Evolutionary conservation across 2,797 vertebrate species (phyloP).

Genomic region (Sebastes miniatus): DNA sequence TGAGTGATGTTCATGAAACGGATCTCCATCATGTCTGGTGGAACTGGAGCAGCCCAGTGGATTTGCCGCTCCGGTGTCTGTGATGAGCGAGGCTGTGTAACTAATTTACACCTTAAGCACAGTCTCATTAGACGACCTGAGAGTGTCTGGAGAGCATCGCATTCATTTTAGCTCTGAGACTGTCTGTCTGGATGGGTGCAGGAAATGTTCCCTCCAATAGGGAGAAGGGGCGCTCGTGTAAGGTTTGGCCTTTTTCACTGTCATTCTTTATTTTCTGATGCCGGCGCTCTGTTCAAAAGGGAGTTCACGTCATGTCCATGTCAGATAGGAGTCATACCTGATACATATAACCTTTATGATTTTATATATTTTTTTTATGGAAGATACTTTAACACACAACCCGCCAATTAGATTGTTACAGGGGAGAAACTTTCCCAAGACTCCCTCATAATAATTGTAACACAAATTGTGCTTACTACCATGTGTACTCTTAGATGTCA

Average conservation of each 20-base stretch:
- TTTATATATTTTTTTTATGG: neutral
- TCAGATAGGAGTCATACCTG: constrained; percentile 22
- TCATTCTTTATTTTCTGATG: constrained; percentile 30
- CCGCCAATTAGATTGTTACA: too few species aligned
- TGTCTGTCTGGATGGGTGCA: neutral
- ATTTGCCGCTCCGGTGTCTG: constrained; percentile 57
- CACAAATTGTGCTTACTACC: too few species aligned
- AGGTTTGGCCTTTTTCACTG: constrained; percentile 29
- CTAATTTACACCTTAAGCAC: constrained; percentile 75
- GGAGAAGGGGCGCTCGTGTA: neutral
- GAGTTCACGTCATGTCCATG: neutral
- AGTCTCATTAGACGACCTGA: constrained; percentile 59
- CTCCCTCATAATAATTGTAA: too few species aligned
- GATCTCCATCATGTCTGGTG: constrained; percentile 65
- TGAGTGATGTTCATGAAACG: constrained; percentile 70
- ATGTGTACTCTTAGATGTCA: too few species aligned
- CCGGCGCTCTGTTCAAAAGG: neutral
- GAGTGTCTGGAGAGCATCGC: constrained; percentile 46
- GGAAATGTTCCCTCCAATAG: neutral
- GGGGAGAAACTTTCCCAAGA: too few species aligned
- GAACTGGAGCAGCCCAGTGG: constrained; percentile 59
- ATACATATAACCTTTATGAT: constrained; percentile 22
- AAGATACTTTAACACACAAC: neutral
- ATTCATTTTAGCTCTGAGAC: constrained; percentile 19
- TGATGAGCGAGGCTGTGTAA: constrained; percentile 63